Percentiles rank a stretch among this genome's conserved stretches.
These are phyloP conservation scores for Lasiurus borealis DNA, from an alignment of 2,113 vertebrate genomes.

Conservation along the genomic window DNA sequence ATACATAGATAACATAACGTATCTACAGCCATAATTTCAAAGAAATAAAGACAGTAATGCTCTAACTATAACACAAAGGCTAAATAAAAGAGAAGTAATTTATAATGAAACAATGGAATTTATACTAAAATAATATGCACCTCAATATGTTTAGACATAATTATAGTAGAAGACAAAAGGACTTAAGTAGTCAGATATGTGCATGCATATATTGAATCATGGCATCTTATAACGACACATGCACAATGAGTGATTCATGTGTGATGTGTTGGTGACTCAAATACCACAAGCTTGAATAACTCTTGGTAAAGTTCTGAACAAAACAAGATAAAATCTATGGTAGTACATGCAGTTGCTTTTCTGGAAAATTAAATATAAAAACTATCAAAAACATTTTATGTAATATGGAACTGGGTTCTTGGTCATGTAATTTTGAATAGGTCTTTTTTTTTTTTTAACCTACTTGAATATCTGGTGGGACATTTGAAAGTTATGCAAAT, in stretches of 20 bases:
- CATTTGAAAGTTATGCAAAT: background rate
- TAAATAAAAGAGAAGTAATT: constrained; percentile 5
- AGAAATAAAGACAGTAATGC: constrained; percentile 40
- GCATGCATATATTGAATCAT: constrained; percentile 5
- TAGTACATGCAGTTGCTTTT: background rate
- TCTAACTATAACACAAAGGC: background rate
- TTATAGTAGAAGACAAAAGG: background rate
- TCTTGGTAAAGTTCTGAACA: constrained; percentile 34
- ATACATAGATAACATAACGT: background rate
- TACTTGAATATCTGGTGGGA: background rate
- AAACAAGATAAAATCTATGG: constrained; percentile 24
- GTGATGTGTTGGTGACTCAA: constrained; percentile 55
- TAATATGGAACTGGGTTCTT: constrained; percentile 28
- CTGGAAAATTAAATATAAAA: background rate
- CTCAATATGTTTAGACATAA: background rate
- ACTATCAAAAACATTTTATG: background rate
- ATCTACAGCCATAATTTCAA: constrained; percentile 14
- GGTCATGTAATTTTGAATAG: background rate
- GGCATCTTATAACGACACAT: constrained; percentile 21
- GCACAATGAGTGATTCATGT: constrained; percentile 23
- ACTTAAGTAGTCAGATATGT: constrained; percentile 25
- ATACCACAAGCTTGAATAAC: constrained; percentile 25
- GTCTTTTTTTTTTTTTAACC: constrained; percentile 30
- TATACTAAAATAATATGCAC: constrained; percentile 24
- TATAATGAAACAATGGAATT: background rate